These are phyloP conservation scores for Gasterosteus nipponicus DNA, from an alignment of 2,113 vertebrate genomes.

Conservation along the genomic window DNA sequence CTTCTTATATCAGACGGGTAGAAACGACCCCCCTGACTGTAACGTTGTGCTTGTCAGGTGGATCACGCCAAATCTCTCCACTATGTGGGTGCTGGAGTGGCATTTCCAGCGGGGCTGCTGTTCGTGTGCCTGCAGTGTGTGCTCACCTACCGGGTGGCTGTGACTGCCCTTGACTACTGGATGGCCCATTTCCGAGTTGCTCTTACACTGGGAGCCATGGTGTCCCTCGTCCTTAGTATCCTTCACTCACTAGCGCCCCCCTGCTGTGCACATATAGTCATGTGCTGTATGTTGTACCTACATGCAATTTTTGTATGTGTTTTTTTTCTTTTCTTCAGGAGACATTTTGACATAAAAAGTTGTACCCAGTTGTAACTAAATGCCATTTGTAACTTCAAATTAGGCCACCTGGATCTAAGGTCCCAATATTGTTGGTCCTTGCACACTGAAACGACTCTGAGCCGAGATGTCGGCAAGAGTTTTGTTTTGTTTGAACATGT, in stretches of 20 bases:
- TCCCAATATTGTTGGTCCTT: not conserved
- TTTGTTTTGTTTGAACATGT: not conserved
- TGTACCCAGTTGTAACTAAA: not conserved
- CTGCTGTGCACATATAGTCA: not conserved
- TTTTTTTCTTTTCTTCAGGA: not conserved
- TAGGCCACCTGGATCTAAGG: not conserved
- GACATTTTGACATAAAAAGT: not conserved
- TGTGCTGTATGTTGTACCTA: not conserved
- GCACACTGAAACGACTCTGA: not conserved
- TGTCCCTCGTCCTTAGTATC: conserved; percentile 92
- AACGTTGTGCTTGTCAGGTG: conserved; percentile 78
- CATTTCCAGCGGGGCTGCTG: conserved; percentile 89
- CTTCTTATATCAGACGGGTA: not conserved
- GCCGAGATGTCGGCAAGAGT: not conserved
- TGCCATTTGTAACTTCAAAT: not conserved
- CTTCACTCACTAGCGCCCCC: conserved; percentile 40
- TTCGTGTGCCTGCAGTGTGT: conserved; percentile 91
- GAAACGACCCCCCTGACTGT: not conserved
- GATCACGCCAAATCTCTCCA: conserved; percentile 91
- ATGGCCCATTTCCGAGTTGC: conserved; percentile 88
- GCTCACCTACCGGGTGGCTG: conserved; percentile 87
- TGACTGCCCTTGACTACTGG: conserved; percentile 87
- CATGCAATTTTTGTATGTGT: not conserved
- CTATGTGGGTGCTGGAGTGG: conserved; percentile 89
- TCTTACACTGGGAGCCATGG: conserved; percentile 85